Conservation (phyloP, 2,888 invertebrate species). For the Himalopsyche japonica region DNA sequence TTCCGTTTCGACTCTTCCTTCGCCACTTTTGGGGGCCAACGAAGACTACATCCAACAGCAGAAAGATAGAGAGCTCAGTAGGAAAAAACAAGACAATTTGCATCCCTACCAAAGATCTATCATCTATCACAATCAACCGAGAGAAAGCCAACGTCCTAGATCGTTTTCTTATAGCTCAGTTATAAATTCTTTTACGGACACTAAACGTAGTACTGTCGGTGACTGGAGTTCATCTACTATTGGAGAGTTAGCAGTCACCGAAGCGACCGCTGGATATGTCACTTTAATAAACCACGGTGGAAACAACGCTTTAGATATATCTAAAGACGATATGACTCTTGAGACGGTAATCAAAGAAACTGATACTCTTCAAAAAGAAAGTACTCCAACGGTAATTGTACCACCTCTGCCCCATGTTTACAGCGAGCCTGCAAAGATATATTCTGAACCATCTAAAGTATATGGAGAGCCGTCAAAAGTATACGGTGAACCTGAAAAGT, state of each 20-base stretch:
- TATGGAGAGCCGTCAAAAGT: slow-evolving; percentile 48
- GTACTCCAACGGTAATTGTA: neutral
- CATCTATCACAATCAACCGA: slow-evolving; percentile 55
- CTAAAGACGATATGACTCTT: slow-evolving; percentile 43
- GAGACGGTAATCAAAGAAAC: neutral
- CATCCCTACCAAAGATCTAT: slow-evolving; percentile 59
- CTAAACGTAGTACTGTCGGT: slow-evolving; percentile 44
- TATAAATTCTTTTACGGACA: slow-evolving; percentile 49
- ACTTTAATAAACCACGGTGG: slow-evolving; percentile 40
- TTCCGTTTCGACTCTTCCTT: slow-evolving; percentile 50
- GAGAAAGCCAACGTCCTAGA: slow-evolving; percentile 49
- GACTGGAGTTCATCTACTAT: slow-evolving; percentile 36
- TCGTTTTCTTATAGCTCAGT: slow-evolving; percentile 61
- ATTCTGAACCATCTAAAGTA: slow-evolving; percentile 56
- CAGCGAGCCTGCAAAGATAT: slow-evolving; percentile 61
- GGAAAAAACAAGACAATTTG: slow-evolving; percentile 45
- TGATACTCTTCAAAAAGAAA: neutral
- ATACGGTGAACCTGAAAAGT: slow-evolving; percentile 55
- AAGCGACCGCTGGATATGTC: slow-evolving; percentile 38
- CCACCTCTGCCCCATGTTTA: slow-evolving; percentile 47
- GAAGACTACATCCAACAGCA: slow-evolving; percentile 58
- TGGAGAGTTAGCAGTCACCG: slow-evolving; percentile 32
- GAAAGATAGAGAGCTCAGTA: slow-evolving; percentile 48
- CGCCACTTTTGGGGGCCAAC: slow-evolving; percentile 55
- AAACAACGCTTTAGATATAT: slow-evolving; percentile 39